A percentile compares a stretch with the other conserved stretches of the same genome.
These are phyloP conservation scores for Siniperca chuatsi DNA, from an alignment of 2,113 vertebrate species.

Conservation along the genomic window DNA sequence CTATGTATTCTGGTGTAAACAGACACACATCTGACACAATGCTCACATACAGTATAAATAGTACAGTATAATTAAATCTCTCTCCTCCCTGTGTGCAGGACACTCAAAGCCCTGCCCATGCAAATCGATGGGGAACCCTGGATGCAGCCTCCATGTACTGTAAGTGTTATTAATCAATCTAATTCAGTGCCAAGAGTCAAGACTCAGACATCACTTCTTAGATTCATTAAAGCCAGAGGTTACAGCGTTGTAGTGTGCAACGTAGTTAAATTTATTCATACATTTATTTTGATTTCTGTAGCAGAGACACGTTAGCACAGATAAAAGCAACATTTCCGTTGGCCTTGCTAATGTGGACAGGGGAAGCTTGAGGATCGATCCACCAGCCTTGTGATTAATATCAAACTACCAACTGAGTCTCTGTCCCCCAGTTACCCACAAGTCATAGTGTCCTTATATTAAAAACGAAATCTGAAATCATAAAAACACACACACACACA, in stretches of 20 bases:
- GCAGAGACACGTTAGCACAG: background rate
- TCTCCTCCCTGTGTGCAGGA: slow-evolving; percentile 77
- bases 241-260: background rate
- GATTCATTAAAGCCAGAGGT: background rate
- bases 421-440: background rate
- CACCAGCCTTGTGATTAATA: background rate
- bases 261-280: background rate
- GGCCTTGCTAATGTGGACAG: too few relatives aligned
- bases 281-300: background rate
- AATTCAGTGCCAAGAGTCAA: background rate
- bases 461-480: background rate
- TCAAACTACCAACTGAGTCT: background rate
- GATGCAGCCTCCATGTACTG: slow-evolving; percentile 93
- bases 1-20: background rate
- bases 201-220: background rate
- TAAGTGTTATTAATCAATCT: slow-evolving; percentile 71
- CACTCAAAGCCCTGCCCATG: slow-evolving; percentile 91
- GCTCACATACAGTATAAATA: background rate
- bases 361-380: too few relatives aligned
- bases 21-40: background rate
- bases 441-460: background rate
- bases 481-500: background rate
- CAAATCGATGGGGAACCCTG: slow-evolving; percentile 95
- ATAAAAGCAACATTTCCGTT: background rate
- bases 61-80: background rate